phyloP scores from a whole-genome alignment of 2,797 vertebrate species.

The Odontamblyopus lacepedii region DNA sequence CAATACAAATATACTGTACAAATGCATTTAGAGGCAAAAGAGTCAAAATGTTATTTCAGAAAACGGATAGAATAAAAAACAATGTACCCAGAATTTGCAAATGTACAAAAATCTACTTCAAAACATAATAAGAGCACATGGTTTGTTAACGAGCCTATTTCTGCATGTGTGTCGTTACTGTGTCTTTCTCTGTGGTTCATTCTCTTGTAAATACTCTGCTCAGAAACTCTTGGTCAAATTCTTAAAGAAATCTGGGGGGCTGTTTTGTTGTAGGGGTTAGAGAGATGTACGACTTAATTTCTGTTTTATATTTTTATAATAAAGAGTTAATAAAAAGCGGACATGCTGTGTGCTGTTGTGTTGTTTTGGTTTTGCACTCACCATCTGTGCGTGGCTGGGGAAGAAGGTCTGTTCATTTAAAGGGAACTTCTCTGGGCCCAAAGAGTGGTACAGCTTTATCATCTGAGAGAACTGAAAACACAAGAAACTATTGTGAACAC shows the following conservation, averaged over 20 bases:
- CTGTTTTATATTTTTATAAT: constrained; percentile 91
- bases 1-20: too few species aligned
- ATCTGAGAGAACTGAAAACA: constrained; percentile 92
- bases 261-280: constrained; percentile 68
- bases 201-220: constrained; percentile 71
- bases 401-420: constrained; percentile 96
- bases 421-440: constrained; percentile 94
- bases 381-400: constrained; percentile 94
- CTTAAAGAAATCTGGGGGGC: constrained; percentile 40
- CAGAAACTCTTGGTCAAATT: constrained; percentile 63
- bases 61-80: too few species aligned
- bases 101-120: not conserved
- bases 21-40: not conserved
- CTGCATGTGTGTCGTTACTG: constrained; percentile 49
- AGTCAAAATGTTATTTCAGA: not conserved
- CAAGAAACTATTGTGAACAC: constrained; percentile 34
- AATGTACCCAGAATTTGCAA: too few species aligned
- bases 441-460: constrained; percentile 91
- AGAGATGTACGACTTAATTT: constrained; percentile 82
- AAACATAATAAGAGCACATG: too few species aligned
- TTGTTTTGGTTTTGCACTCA: constrained; percentile 75
- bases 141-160: constrained; percentile 19
- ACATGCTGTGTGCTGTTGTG: not conserved
- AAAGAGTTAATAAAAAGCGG: constrained; percentile 80
- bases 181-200: constrained; percentile 66